Evolutionary conservation across 2,113 vertebrate genomes (phyloP), one percentile per base, ranked within the genome.

Genomic region (Trichechus manatus): DNA sequence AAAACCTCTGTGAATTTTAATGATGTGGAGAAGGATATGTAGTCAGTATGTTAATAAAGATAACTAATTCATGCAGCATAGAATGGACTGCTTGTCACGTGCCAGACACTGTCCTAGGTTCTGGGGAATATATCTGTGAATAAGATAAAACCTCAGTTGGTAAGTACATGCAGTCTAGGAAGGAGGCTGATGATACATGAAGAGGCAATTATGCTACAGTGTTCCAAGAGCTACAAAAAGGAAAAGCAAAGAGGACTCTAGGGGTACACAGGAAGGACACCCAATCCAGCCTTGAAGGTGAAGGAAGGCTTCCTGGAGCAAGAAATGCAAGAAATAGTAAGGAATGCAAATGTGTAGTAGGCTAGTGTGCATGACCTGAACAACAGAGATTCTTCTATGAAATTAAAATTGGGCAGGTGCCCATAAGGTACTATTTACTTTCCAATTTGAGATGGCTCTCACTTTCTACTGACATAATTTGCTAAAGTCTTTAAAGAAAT

Each of bases 401-500:
- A 75, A 80, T 53, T 86, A 64, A 72, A 63, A 87, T 86, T 63
- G 64, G 63, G 8, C 39, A 86, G 39, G 53, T 78, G 36, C 29
- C 36, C 9, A 15, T 47, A 47, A 39, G 80, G 75, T 25, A 70
- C 14, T 61, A 44, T 68, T 74, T 88, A 29, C 15, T 84, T 90
- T 89, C 44, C 80, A 44, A 17, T 84, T 84, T 84, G 29, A 78
- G 74, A 36, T 90, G 44, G 47, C 31, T 84, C 22, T 89, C 72
- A 42, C 15, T 68, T 29, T 77, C 59, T 66, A 44, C 36, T 50
- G 61, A 86, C 70, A 29, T 63, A 44, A 22, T 83, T 89, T 91
- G 50, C 47, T 90, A 61, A 78, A 85, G 81, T 85, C 74, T 86
- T 59, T 91, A 59, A 72, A 92, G 77, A 87, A 95, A 95, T 87